Base-by-base conservation (phyloP, 2,113 vertebrate species). In the Clupea harengus region DNA sequence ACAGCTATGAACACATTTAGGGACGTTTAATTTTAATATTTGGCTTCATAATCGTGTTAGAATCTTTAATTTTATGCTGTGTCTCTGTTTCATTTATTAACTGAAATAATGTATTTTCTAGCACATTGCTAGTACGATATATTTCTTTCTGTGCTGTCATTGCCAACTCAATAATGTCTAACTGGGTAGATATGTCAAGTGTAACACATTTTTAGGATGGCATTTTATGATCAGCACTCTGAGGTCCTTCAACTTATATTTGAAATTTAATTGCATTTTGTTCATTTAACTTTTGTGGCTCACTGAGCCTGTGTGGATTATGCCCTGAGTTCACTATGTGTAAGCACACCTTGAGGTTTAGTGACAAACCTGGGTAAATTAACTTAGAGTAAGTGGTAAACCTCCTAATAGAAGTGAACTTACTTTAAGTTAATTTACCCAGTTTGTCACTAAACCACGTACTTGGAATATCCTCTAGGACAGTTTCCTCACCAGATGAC, bases 41-140 rank as follows among this genome's bases (percentile, higher is more conserved):
- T 78, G 10, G 25, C 72, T 17, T 39, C 32, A 44, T 78, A 78
- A 78, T 78, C 72, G 18, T 78, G 72, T 78, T 78, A 78, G 72
- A 78, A 78, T 78, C 72, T 78, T 78, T 78, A 78, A 78, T 78
- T 78, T 44, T 78, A 78, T 78, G 72, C 72, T 78, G 13, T 89
- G 90, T 86, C 86, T 45, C 78, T 88, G 52, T 46, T 32, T 28
- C 45, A 28, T 78, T 60, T 86, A 49, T 54, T 60, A 46, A 81
- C 47, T 50, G 72, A 52, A 85, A 39, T 78, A 39, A 78, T 44
- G 28, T 32, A 25, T 39, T 50, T 57, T 45, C 83, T 86, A 83
- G 86, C 72, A 25, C n/a, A 67, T 75, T 78, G 39, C 15, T 13
- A 78, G 72, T 20, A 75, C 11, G 28, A 11, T 78, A 32, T 17